These are phyloP conservation scores for Edolisoma coerulescens DNA, from an alignment of 2,113 vertebrate species.

Conservation along the genomic window DNA sequence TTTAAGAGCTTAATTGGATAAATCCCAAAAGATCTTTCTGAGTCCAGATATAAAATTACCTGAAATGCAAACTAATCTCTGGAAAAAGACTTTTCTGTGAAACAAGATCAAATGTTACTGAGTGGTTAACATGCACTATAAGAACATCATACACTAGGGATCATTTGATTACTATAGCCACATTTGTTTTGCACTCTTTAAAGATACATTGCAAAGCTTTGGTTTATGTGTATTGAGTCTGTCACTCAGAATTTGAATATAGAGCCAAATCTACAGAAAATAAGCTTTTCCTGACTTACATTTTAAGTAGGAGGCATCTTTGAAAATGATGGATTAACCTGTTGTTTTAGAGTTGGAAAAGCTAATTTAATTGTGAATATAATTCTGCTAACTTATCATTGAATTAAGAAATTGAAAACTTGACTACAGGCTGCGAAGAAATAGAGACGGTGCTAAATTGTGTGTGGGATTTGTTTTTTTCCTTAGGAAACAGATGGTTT, in stretches of 20 bases:
- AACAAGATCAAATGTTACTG: background rate
- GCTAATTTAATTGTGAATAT: background rate
- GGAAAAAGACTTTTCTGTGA: background rate
- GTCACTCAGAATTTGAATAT: background rate
- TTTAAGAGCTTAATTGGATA: background rate
- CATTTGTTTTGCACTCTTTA: background rate
- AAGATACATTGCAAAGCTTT: background rate
- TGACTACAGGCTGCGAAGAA: background rate
- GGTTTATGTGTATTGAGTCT: background rate
- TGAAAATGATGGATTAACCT: background rate
- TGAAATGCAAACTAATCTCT: background rate
- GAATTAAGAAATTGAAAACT: background rate
- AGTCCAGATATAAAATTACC: background rate
- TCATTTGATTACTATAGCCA: background rate
- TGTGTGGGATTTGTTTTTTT: background rate
- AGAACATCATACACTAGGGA: background rate
- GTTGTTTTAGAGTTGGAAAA: background rate
- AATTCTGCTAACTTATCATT: background rate
- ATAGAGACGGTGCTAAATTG: background rate
- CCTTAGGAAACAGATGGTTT: slow-evolving; percentile 7
- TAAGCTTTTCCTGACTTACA: background rate
- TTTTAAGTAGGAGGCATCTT: background rate
- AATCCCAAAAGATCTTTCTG: background rate
- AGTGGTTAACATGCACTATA: background rate
- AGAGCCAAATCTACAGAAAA: background rate